Evolutionary conservation across 2,113 vertebrate genomes (phyloP).

Genomic region (Halichoeres trimaculatus): DNA sequence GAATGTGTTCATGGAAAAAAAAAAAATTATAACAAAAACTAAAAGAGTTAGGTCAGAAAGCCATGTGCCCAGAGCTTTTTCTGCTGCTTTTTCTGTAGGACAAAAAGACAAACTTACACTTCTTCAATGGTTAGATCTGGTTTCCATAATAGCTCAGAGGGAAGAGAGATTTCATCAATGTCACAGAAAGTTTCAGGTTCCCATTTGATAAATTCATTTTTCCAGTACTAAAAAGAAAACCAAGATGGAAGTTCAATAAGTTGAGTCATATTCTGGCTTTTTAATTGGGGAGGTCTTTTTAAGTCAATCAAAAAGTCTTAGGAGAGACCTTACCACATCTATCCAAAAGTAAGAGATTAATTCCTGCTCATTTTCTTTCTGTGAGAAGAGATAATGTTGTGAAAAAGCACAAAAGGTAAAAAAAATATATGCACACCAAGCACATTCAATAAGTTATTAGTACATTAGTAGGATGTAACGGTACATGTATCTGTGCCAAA

Average conservation of each 20-base stretch:
- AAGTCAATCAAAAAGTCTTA: neutral
- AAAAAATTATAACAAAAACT: too few species aligned
- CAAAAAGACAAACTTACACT: slow-evolving; percentile 46
- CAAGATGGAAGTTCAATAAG: too few species aligned
- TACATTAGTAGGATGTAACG: too few species aligned
- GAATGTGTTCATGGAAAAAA: too few species aligned
- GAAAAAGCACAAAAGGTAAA: neutral
- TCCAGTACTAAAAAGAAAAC: slow-evolving; percentile 39
- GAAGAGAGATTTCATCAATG: slow-evolving; percentile 25
- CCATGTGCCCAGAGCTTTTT: too few species aligned
- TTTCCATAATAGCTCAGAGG: slow-evolving; percentile 49
- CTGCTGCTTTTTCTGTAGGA: neutral
- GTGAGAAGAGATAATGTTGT: neutral
- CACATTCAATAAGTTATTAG: too few species aligned
- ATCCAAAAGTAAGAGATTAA: slow-evolving; percentile 64
- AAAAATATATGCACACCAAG: too few species aligned
- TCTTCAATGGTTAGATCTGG: slow-evolving; percentile 66
- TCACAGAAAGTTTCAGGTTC: slow-evolving; percentile 46
- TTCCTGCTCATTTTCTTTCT: slow-evolving; percentile 62
- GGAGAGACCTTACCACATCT: slow-evolving; percentile 40
- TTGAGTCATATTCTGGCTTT: too few species aligned
- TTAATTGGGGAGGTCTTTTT: too few species aligned
- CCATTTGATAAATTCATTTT: slow-evolving; percentile 52
- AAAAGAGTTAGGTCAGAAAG: too few species aligned
- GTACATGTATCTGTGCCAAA: too few species aligned